Evolutionary conservation across 2,888 invertebrate genomes (phyloP).

Genomic region (Agrypnus murinus): DNA sequence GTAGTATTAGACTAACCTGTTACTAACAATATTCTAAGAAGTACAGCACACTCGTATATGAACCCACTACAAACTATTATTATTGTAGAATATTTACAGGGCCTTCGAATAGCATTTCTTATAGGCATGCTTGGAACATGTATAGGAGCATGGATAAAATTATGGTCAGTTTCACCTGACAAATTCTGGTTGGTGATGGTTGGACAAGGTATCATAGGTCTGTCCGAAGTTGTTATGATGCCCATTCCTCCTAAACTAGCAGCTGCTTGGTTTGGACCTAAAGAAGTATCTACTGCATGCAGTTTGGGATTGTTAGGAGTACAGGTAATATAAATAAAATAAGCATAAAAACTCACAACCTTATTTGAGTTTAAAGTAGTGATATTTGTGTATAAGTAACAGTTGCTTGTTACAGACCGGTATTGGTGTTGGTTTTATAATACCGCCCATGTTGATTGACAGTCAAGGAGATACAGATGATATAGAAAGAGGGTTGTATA

Average conservation of each 20-base stretch:
- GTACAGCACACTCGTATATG: too few species aligned
- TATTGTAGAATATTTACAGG: constrained; percentile 73
- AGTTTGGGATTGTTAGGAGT: constrained; percentile 98
- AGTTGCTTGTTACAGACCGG: too few species aligned
- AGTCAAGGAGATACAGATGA: too few species aligned
- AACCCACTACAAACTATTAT: too few species aligned
- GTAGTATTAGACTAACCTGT: too few species aligned
- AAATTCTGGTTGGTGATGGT: constrained; percentile 89
- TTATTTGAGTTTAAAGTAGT: too few species aligned
- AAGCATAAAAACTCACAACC: too few species aligned
- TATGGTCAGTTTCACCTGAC: constrained; percentile 86
- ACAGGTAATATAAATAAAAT: constrained; percentile 78
- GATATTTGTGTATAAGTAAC: too few species aligned
- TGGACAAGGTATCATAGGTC: constrained; percentile 89
- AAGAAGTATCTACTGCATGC: constrained; percentile 97
- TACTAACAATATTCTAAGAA: too few species aligned
- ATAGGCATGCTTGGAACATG: constrained; percentile 89
- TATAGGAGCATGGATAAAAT: constrained; percentile 91
- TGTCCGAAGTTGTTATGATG: constrained; percentile 92
- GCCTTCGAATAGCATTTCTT: constrained; percentile 85
- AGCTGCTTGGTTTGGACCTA: constrained; percentile 97
- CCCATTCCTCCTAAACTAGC: constrained; percentile 93
- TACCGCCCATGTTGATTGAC: too few species aligned
- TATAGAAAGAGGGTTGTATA: too few species aligned
- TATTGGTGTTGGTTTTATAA: too few species aligned